phyloP scores from a whole-genome alignment of 2,113 vertebrate genomes.

The Microtus richardsoni region DNA sequence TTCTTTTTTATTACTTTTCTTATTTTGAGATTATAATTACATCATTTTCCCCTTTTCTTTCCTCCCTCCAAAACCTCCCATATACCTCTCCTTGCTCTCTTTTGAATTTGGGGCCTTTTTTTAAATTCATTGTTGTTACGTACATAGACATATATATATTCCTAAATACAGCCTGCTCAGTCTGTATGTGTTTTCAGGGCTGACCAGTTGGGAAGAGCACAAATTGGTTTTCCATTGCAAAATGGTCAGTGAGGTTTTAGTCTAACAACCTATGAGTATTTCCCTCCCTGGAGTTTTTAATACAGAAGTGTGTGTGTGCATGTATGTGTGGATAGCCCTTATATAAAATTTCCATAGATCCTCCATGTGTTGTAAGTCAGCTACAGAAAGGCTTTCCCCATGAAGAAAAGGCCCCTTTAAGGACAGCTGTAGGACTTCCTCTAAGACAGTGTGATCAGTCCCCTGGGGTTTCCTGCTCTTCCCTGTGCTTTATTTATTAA shows the following conservation, averaged over 20 bases:
- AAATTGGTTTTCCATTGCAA: neutral
- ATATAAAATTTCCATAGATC: neutral
- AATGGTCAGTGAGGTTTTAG: conserved; percentile 31
- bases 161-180: neutral
- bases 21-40: neutral
- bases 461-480: neutral
- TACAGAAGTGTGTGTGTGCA: neutral
- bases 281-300: conserved; percentile 34
- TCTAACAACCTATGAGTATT: neutral
- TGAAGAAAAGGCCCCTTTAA: neutral
- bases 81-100: neutral
- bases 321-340: neutral
- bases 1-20: neutral
- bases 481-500: neutral
- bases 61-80: neutral
- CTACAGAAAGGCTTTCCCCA: neutral
- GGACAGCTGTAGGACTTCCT: neutral
- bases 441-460: neutral
- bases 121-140: neutral
- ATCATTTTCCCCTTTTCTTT: neutral
- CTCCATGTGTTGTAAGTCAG: neutral
- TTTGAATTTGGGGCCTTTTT: neutral
- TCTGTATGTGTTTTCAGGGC: neutral
- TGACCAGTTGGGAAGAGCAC: neutral
- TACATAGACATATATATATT: neutral